Evolutionary conservation across 2,888 invertebrate genomes (phyloP).

Genomic region (Lymantria monacha): DNA sequence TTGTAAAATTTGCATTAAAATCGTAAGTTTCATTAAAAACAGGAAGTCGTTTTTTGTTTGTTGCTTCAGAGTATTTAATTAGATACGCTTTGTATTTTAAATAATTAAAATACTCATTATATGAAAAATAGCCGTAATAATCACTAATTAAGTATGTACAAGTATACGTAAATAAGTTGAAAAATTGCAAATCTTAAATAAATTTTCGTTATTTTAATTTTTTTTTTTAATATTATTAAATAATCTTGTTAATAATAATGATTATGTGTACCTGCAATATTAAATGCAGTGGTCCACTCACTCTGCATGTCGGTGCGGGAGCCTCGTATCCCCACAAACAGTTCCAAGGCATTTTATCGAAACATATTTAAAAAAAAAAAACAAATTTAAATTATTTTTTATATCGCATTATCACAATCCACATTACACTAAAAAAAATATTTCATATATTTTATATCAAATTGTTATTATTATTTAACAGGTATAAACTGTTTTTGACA

Average conservation of each 20-base stretch:
- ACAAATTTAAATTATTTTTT: constrained; percentile 5
- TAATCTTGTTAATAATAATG: background rate
- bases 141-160: too few species aligned
- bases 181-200: too few species aligned
- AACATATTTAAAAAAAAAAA: constrained; percentile 38
- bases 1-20: too few species aligned
- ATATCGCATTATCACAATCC: constrained; percentile 1
- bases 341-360: constrained; percentile 72
- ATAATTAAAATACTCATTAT: too few species aligned
- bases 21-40: too few species aligned
- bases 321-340: constrained; percentile 76
- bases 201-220: background rate
- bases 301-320: constrained; percentile 67
- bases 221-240: background rate
- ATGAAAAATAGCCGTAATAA: too few species aligned
- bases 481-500: background rate
- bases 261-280: constrained; percentile 55
- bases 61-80: too few species aligned
- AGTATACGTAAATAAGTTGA: too few species aligned
- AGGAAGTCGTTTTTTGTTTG: too few species aligned
- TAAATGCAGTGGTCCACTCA: constrained; percentile 68
- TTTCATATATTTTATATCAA: background rate
- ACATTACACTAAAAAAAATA: constrained; percentile 17
- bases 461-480: background rate
- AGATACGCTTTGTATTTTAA: too few species aligned